Evolutionary conservation across 2,888 invertebrate species (phyloP), one percentile per base, ranked within the genome.

Genomic region (Parnassius smintheus): DNA sequence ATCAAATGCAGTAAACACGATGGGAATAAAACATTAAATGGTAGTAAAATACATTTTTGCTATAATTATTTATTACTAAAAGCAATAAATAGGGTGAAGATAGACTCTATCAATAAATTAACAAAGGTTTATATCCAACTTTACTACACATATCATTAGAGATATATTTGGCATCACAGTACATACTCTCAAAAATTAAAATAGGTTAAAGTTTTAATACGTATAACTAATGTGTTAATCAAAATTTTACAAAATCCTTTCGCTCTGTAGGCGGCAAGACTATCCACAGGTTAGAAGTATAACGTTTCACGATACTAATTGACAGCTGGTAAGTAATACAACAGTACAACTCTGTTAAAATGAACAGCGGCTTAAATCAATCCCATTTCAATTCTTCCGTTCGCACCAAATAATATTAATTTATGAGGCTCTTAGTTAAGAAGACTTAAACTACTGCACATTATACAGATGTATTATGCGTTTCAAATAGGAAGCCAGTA

Each of bases 61-160:
- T 78, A 82, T 82, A 77, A 76, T 78, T 73, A 82, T 85, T 85
- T 84, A 85, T 88, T 88, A 85, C 83, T 87, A 88, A 83, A 91
- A 90, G 90, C 90, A 87, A 90, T 90, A 88, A 89, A 88, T 89
- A 87, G 80, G 85, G 84, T 81, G 83, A 86, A 85, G 83, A 82
- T 91, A 91, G 82, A 91, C 88, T 90, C 82, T 90, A 88, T 85
- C 71, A 82, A 86, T 86, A 86, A 87, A 86, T 83, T 85, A 91
- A 91, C 89, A 86, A 85, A 89, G 84, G 67, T 72, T 66, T 58
- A 61, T 75, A 74, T 78, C 79, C 77, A 83, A 86, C 81, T 80
- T 85, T 85, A 80, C 77, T 85, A 80, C 77, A 82, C 74, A 80
- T 79, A 81, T 78, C 82, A 73, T 78, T 84, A 78, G 81, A 80